Percentiles rank a stretch among this genome's conserved stretches.
These are phyloP conservation scores for Brachyptera putata DNA, from an alignment of 2,888 invertebrate genomes.

Conservation along the genomic window DNA sequence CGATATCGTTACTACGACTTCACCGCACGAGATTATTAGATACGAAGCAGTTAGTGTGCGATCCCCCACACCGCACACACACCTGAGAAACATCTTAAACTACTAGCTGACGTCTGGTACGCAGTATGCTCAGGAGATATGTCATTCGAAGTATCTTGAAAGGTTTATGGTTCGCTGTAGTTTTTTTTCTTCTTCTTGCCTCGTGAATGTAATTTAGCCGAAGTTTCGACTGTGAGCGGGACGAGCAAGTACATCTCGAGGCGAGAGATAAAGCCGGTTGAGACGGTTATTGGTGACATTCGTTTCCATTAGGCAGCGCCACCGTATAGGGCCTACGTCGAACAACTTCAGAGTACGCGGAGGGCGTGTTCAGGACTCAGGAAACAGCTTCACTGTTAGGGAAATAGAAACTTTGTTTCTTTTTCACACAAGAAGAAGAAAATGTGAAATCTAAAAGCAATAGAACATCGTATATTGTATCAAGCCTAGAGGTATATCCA, in stretches of 20 bases:
- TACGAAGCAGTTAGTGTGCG: too few relatives aligned
- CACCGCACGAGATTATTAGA: too few relatives aligned
- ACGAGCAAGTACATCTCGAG: not conserved
- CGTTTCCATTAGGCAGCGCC: conserved; percentile 16
- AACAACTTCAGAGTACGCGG: conserved; percentile 4
- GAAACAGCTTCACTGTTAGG: conserved; percentile 1
- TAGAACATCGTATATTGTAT: too few relatives aligned
- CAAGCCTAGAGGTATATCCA: not conserved
- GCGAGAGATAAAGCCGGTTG: conserved; percentile 8
- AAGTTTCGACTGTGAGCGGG: conserved; percentile 15
- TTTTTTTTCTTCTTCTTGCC: not conserved
- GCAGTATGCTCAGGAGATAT: too few relatives aligned
- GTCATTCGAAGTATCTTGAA: conserved; percentile 11
- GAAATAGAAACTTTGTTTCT: conserved; percentile 7
- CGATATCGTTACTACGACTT: too few relatives aligned
- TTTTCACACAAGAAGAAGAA: too few relatives aligned
- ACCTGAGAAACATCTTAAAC: too few relatives aligned
- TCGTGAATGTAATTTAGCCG: conserved; percentile 13
- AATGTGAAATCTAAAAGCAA: too few relatives aligned
- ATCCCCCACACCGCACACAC: too few relatives aligned
- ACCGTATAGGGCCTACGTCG: not conserved
- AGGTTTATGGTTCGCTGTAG: conserved; percentile 10
- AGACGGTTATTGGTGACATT: conserved; percentile 21
- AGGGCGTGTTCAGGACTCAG: conserved; percentile 2
- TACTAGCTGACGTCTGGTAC: too few relatives aligned